These are phyloP conservation scores for Neogobius melanostomus DNA, from an alignment of 2,113 vertebrate genomes.

Conservation along the genomic window DNA sequence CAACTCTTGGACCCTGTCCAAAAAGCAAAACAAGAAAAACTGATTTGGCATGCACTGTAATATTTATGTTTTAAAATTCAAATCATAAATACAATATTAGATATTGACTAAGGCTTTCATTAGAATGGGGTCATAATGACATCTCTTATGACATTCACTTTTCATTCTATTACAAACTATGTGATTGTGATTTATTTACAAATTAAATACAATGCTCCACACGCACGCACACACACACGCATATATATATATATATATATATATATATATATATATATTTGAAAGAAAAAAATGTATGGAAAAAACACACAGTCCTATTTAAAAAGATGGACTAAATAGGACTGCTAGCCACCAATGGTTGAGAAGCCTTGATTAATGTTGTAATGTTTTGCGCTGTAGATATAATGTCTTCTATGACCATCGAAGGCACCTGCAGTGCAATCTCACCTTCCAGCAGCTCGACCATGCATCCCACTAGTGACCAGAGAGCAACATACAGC, in stretches of 20 bases:
- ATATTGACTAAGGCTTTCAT: background rate
- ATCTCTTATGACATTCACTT: background rate
- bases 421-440: conserved; percentile 98
- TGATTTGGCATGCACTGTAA: conserved; percentile 81
- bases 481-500: conserved; percentile 86
- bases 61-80: background rate
- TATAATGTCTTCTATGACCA: conserved; percentile 96
- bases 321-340: conserved; percentile 77
- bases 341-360: conserved; percentile 87
- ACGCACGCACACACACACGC: background rate
- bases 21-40: conserved; percentile 11
- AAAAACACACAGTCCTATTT: background rate
- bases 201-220: background rate
- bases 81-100: background rate
- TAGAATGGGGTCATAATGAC: background rate
- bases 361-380: conserved; percentile 87
- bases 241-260: too few species aligned
- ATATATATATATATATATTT: background rate
- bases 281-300: background rate
- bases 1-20: conserved; percentile 81
- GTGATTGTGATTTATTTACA: background rate
- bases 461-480: conserved; percentile 89
- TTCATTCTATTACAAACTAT: background rate
- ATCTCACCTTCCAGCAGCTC: conserved; percentile 96
- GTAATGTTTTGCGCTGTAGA: conserved; percentile 95